Evolutionary conservation across 2,113 vertebrate genomes (phyloP), one percentile per base, ranked within the genome.

Genomic region (Petromus typicus): DNA sequence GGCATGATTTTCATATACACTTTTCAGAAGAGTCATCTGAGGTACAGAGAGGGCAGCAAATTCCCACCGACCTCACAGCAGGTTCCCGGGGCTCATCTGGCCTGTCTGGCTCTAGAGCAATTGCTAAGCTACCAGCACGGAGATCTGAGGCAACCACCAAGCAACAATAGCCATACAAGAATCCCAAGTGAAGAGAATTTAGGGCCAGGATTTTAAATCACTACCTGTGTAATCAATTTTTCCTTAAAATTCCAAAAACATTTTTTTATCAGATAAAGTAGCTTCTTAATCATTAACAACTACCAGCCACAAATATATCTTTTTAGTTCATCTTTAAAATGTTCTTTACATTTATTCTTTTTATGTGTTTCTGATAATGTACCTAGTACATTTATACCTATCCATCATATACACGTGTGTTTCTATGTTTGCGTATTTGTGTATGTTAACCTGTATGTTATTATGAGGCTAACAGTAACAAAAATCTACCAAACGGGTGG

Each of bases 261-360:
- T 40, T 83, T 67, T 48, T 63, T 89, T 88, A 81, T 14, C 79
- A 32, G 81, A 40, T 22, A 79, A 89, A 81, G 3, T 22, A 75
- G 30, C 8, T 92, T 91, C 22, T 80, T 76, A 90, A 86, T 71
- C 45, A 73, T 71, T 86, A 83, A 43, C 59, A 90, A 86, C 10
- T 64, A 30, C 3, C 81, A 69, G 2, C 27, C 84, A 91, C 25
- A 63, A 91, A 67, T 73, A 22, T 1, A 25, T 90, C 57, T 84
- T 80, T 64, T 17, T 48, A 18, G 34, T 94, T 84, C 1, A 30
- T 75, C 5, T 73, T 76, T 71, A 73, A 22, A 25, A 34, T 56
- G 67, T 27, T 3, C 4, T 80, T 91, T 89, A 83, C 1, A 34
- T 75, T 67, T 86, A 73, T 27, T 69, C 34, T 67, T 66, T 64